phyloP scores from a whole-genome alignment of 2,888 invertebrate genomes.

The Scaeva pyrastri region DNA sequence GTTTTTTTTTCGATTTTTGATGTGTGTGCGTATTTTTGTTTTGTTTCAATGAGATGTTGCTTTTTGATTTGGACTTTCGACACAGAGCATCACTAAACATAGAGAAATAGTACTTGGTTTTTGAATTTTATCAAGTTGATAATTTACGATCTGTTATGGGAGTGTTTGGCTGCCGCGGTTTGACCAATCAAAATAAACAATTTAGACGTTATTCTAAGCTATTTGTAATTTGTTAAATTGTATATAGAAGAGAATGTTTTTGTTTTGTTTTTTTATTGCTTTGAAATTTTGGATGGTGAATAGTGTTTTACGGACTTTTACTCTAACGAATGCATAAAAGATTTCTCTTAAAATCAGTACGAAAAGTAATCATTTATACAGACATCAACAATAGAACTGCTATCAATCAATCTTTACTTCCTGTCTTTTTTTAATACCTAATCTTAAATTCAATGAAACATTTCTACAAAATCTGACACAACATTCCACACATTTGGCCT shows the following conservation, averaged over 20 bases:
- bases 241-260: background rate
- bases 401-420: too few relatives aligned
- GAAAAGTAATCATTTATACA: too few relatives aligned
- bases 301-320: background rate
- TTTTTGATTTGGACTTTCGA: slow-evolving; percentile 15
- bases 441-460: too few relatives aligned
- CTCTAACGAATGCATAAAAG: too few relatives aligned
- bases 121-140: slow-evolving; percentile 52
- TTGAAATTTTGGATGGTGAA: background rate
- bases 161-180: slow-evolving; percentile 47
- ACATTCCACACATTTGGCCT: too few relatives aligned
- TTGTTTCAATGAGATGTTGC: slow-evolving; percentile 6
- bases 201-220: slow-evolving; percentile 5
- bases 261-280: slow-evolving; percentile 7
- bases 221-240: slow-evolving; percentile 12
- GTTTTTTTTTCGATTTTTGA: too few relatives aligned
- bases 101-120: slow-evolving; percentile 14
- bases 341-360: background rate
- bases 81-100: slow-evolving; percentile 2
- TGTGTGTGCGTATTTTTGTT: slow-evolving; percentile 24
- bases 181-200: slow-evolving; percentile 74
- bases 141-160: slow-evolving; percentile 61
- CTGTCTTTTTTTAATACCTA: too few relatives aligned
- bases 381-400: too few relatives aligned
- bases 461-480: too few relatives aligned